Percentiles rank a stretch among this genome's conserved stretches.
Conservation (phyloP, 1,140 invertebrate genomes). For the Zaprionus kolodkinae region DNA sequence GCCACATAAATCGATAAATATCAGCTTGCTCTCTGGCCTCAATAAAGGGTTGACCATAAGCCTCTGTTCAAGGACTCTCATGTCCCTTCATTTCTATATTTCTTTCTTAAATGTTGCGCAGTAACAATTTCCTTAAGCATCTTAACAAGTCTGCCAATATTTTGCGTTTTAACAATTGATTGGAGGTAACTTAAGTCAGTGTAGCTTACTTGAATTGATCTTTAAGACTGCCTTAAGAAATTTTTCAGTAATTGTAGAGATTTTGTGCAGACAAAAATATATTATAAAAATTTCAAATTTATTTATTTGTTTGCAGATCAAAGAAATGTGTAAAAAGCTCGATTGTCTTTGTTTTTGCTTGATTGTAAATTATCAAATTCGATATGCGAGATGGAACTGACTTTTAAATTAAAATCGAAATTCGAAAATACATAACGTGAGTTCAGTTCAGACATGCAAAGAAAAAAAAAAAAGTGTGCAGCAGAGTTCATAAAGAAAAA, state of each 20-base stretch:
- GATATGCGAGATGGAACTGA: not conserved
- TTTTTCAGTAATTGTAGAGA: too few species aligned
- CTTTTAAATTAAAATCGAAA: not conserved
- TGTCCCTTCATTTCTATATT: not conserved
- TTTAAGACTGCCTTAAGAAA: too few species aligned
- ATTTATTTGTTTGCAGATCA: too few species aligned
- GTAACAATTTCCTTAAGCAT: slow-evolving; percentile 7
- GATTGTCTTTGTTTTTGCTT: not conserved
- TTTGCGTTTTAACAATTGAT: not conserved
- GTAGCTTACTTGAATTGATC: too few species aligned
- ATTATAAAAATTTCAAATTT: too few species aligned
- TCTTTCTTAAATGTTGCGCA: not conserved
- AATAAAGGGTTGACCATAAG: slow-evolving; percentile 47
- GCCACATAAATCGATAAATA: slow-evolving; percentile 64
- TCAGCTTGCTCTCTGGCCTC: slow-evolving; percentile 13
- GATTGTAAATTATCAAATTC: not conserved
- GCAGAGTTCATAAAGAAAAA: slow-evolving; percentile 11
- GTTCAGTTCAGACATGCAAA: not conserved
- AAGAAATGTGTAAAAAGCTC: not conserved
- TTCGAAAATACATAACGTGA: not conserved
- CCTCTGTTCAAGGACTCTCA: slow-evolving; percentile 5
- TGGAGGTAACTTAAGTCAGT: too few species aligned
- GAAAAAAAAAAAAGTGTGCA: slow-evolving; percentile 3
- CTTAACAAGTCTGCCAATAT: not conserved
- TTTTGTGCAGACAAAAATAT: too few species aligned